Conservation (phyloP, 1,140 invertebrate genomes). For the Halyomorpha halys region DNA sequence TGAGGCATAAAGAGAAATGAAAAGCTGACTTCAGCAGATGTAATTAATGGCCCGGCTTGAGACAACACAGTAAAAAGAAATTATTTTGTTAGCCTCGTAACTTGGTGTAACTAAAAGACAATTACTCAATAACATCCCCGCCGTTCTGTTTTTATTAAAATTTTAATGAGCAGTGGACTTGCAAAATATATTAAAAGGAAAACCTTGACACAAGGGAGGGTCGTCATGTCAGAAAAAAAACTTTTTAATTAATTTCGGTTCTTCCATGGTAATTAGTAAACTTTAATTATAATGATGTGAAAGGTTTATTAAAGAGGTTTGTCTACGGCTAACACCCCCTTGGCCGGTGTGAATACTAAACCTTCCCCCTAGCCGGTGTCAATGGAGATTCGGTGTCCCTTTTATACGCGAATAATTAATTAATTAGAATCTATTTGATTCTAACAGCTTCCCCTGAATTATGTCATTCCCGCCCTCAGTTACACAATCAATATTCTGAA, state of each 20-base stretch:
- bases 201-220: background rate
- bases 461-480: slow-evolving; percentile 12
- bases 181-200: slow-evolving; percentile 6
- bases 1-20: too few relatives aligned
- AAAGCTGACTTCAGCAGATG: too few relatives aligned
- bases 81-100: too few relatives aligned
- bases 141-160: too few relatives aligned
- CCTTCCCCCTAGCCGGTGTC: background rate
- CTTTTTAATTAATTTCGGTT: slow-evolving; percentile 6
- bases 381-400: background rate
- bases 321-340: too few relatives aligned
- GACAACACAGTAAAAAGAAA: too few relatives aligned
- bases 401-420: slow-evolving; percentile 2
- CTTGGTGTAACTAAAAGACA: too few relatives aligned
- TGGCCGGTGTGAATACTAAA: too few relatives aligned
- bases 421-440: slow-evolving; percentile 10
- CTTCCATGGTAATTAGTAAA: slow-evolving; percentile 7
- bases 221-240: slow-evolving; percentile 1
- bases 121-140: too few relatives aligned
- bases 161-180: background rate
- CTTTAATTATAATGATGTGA: slow-evolving; percentile 4
- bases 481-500: background rate
- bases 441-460: slow-evolving; percentile 26
- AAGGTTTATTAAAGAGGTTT: background rate
- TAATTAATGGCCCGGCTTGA: too few relatives aligned